Conservation (phyloP, 2,113 vertebrate genomes). For the Triplophysa rosa region DNA sequence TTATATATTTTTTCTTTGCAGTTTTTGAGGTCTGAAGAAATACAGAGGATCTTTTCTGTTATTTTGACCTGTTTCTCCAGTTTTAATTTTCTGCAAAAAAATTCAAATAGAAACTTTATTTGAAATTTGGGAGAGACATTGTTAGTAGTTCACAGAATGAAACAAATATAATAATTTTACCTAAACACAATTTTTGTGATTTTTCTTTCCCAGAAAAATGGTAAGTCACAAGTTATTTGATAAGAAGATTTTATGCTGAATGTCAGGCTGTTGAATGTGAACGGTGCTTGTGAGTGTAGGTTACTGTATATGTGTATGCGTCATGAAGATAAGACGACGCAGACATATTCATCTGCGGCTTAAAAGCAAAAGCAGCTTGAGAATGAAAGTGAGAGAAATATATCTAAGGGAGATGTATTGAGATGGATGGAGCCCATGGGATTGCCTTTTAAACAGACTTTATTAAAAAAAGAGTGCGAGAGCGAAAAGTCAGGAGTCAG, state of each 20-base stretch:
- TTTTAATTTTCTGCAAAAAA: no score
- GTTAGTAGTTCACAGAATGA: no score
- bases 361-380: constrained; percentile 10
- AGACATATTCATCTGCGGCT: background rate
- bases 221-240: background rate
- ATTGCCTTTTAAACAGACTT: constrained; percentile 74
- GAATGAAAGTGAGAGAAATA: constrained; percentile 53
- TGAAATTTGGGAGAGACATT: no score
- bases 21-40: no score
- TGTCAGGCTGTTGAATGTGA: background rate
- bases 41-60: no score
- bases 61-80: no score
- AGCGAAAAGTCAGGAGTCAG: constrained; percentile 68
- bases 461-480: constrained; percentile 57
- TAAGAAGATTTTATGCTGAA: background rate
- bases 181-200: no score
- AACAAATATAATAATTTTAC: no score
- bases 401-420: constrained; percentile 61
- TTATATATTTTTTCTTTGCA: no score
- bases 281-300: background rate
- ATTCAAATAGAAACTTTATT: no score
- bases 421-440: constrained; percentile 65
- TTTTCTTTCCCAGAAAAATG: no score
- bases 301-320: constrained; percentile 5
- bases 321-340: background rate